Conservation (phyloP, 1,140 invertebrate species). For the Melitaea cinxia region DNA sequence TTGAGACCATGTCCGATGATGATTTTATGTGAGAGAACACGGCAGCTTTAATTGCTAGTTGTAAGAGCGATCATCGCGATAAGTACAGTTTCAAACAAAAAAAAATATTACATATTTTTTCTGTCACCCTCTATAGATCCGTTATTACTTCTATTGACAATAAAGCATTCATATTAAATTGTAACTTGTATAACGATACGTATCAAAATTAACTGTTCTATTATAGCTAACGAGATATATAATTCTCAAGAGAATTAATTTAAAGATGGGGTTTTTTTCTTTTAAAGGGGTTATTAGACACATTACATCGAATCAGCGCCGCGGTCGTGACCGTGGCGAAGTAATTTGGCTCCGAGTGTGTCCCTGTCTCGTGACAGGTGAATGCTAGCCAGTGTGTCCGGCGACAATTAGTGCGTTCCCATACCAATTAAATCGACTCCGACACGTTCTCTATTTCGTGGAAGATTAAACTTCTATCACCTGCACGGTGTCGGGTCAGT, state of each 20-base stretch:
- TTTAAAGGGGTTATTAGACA: conserved; percentile 4
- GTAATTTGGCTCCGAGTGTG: conserved; percentile 49
- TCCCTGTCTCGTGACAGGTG: conserved; percentile 51
- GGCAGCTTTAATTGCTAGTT: conserved; percentile 25
- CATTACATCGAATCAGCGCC: conserved; percentile 18
- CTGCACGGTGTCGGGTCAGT: background rate
- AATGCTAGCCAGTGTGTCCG: conserved; percentile 54
- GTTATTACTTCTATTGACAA: conserved; percentile 18
- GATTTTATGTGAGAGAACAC: conserved; percentile 21
- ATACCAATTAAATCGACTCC: conserved; percentile 55
- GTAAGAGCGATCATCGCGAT: conserved; percentile 18
- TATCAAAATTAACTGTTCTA: conserved; percentile 6
- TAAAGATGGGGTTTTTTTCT: background rate
- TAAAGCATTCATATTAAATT: conserved; percentile 23
- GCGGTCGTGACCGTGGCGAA: conserved; percentile 51
- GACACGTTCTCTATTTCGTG: conserved; percentile 15
- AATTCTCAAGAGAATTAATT: background rate
- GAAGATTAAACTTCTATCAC: conserved; percentile 18
- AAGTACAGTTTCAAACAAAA: conserved; percentile 20
- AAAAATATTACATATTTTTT: conserved; percentile 25
- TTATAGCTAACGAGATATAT: background rate
- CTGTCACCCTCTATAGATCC: conserved; percentile 24
- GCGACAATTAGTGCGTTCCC: conserved; percentile 54
- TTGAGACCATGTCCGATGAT: conserved; percentile 10
- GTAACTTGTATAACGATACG: conserved; percentile 21